Evolutionary conservation across 2,797 vertebrate genomes (phyloP).

Genomic region (Sandelia bainsii): DNA sequence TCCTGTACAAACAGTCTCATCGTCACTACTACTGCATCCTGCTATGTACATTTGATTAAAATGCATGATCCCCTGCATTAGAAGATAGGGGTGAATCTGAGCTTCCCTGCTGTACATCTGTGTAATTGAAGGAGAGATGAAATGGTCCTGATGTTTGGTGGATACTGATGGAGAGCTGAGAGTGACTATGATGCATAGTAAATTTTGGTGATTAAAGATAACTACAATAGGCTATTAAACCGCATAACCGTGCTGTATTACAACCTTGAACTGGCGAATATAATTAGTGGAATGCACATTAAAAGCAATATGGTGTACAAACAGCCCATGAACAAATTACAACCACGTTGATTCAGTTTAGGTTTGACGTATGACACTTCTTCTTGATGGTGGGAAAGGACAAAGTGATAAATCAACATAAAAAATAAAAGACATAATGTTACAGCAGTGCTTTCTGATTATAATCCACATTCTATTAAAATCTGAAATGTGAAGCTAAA

Average conservation of each 20-base stretch:
- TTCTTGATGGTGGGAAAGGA: conserved; percentile 10
- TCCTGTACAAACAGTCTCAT: conserved; percentile 55
- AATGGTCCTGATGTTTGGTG: conserved; percentile 39
- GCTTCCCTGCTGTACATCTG: conserved; percentile 30
- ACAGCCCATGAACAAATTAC: conserved; percentile 31
- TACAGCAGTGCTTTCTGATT: conserved; percentile 6
- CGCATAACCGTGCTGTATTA: conserved; percentile 43
- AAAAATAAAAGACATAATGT: conserved; percentile 7
- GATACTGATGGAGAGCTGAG: conserved; percentile 36
- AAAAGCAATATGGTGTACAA: conserved; percentile 28
- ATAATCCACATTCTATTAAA: conserved; percentile 4
- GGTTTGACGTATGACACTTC: conserved; percentile 13
- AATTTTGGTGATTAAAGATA: conserved; percentile 43
- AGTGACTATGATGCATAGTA: conserved; percentile 31
- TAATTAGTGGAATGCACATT: conserved; percentile 53
- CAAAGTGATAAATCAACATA: conserved; percentile 7
- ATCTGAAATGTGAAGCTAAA: background rate
- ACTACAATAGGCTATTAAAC: conserved; percentile 46
- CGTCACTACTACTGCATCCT: conserved; percentile 42
- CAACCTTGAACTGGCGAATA: conserved; percentile 23
- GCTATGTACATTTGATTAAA: conserved; percentile 68
- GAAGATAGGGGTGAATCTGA: conserved; percentile 12
- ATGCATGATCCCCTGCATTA: conserved; percentile 47
- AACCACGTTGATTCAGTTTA: conserved; percentile 15
- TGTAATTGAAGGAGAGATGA: conserved; percentile 38